These are phyloP conservation scores for Pandion haliaetus DNA, from an alignment of 2,113 vertebrate species.

Conservation along the genomic window DNA sequence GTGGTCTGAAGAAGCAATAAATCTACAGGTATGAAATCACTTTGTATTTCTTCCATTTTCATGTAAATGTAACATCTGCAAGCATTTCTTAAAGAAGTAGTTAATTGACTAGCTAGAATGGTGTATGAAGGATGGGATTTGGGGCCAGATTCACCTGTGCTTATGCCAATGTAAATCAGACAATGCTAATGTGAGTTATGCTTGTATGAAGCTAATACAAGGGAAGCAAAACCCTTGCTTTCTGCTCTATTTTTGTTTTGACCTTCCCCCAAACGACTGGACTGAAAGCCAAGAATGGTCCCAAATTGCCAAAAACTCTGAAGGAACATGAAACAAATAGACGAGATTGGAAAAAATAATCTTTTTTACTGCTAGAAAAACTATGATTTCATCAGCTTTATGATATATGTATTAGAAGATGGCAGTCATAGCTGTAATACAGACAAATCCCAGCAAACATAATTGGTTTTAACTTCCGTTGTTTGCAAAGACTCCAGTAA, in stretches of 20 bases:
- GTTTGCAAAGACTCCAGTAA: background rate
- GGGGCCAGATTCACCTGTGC: background rate
- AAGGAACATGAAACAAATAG: background rate
- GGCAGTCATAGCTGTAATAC: background rate
- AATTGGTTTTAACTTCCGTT: background rate
- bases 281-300: background rate
- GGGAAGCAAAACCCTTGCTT: background rate
- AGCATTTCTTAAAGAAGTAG: background rate
- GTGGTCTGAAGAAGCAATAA: slow-evolving; percentile 82
- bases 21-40: slow-evolving; percentile 74
- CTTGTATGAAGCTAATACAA: background rate
- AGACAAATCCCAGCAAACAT: background rate
- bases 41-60: background rate
- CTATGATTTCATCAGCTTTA: background rate
- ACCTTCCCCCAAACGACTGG: background rate
- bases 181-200: background rate
- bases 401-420: background rate
- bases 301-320: background rate
- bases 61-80: background rate
- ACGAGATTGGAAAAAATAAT: background rate
- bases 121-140: background rate
- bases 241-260: background rate
- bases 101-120: background rate
- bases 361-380: background rate
- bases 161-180: background rate